Conservation (phyloP, 2,888 invertebrate species). For the Eupithecia insigniata region DNA sequence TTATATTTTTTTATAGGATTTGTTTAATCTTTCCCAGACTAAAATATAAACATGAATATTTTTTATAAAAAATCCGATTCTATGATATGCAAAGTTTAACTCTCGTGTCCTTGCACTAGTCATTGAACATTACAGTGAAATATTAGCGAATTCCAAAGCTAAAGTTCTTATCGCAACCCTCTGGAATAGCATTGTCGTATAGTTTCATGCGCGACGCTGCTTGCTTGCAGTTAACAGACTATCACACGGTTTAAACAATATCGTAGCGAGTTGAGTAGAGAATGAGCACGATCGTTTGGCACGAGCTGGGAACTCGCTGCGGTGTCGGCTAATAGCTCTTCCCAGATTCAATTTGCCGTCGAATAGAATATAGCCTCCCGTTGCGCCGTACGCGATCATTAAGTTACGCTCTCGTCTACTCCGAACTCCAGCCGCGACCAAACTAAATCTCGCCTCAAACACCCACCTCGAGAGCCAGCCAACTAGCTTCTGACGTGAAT, state of each 20-base stretch:
- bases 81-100: background rate
- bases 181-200: conserved; percentile 49
- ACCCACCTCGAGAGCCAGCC: conserved; percentile 54
- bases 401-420: conserved; percentile 71
- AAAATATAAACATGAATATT: background rate
- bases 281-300: conserved; percentile 73
- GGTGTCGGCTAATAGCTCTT: conserved; percentile 81
- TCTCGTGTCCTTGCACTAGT: background rate
- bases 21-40: background rate
- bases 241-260: conserved; percentile 64
- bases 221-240: conserved; percentile 58
- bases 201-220: conserved; percentile 56
- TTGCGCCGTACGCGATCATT: conserved; percentile 77
- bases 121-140: conserved; percentile 10
- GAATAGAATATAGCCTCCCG: conserved; percentile 77
- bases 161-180: conserved; percentile 44
- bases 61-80: background rate
- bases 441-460: conserved; percentile 66
- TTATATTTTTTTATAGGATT: background rate
- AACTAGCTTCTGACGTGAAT: conserved; percentile 55
- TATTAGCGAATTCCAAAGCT: conserved; percentile 31
- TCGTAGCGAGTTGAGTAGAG: conserved; percentile 56
- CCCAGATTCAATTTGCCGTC: conserved; percentile 80
- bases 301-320: conserved; percentile 67
- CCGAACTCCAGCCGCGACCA: conserved; percentile 52